Evolutionary conservation across 2,888 invertebrate genomes (phyloP).

Genomic region (Seladonia tumulorum): DNA sequence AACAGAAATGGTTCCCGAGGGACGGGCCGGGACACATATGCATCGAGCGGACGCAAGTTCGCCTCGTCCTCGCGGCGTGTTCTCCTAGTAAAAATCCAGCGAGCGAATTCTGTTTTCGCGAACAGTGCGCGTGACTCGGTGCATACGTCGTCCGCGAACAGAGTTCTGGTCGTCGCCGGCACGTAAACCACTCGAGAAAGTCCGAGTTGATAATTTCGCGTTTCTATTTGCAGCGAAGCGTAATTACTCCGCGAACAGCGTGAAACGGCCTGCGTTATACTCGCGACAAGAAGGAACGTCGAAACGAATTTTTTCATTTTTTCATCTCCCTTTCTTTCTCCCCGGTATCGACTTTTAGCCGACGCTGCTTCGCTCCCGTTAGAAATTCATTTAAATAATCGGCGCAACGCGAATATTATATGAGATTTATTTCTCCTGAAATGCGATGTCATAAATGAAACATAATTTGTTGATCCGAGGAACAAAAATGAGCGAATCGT

Average conservation of each 20-base stretch:
- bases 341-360: not conserved
- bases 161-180: slow-evolving; percentile 18
- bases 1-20: slow-evolving; percentile 71
- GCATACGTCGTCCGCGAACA: not conserved
- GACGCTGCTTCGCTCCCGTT: not conserved
- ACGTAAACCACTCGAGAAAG: slow-evolving; percentile 50
- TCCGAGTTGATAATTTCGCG: slow-evolving; percentile 57
- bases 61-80: slow-evolving; percentile 65
- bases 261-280: slow-evolving; percentile 25
- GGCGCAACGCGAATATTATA: not conserved
- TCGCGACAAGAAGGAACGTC: not conserved
- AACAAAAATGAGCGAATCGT: not conserved
- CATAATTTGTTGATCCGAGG: not conserved
- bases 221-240: slow-evolving; percentile 26
- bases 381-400: slow-evolving; percentile 1
- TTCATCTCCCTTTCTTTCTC: not conserved
- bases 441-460: not conserved
- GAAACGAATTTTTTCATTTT: slow-evolving; percentile 35
- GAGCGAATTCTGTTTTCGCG: slow-evolving; percentile 42
- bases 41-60: slow-evolving; percentile 71
- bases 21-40: slow-evolving; percentile 74
- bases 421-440: not conserved
- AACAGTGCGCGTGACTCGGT: not conserved
- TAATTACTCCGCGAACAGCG: slow-evolving; percentile 52
- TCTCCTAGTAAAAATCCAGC: slow-evolving; percentile 55